Evolutionary conservation across 2,797 vertebrate genomes (phyloP).

Genomic region (Oceanodroma leucorhoa): DNA sequence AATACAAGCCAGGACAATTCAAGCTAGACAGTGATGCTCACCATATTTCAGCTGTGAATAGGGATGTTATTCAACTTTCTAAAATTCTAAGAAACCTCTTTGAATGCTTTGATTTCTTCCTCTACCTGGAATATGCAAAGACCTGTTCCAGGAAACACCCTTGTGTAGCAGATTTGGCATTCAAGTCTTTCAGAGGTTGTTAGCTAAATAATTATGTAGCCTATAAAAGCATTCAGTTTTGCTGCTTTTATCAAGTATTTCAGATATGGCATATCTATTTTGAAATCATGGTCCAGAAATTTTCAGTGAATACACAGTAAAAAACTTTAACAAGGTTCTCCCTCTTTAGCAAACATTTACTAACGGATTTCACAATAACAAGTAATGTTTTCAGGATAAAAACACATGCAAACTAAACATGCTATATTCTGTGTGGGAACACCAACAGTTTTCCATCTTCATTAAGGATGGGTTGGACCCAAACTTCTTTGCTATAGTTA

Average conservation of each 20-base stretch:
- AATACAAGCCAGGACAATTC: background rate
- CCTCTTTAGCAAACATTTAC: constrained; percentile 31
- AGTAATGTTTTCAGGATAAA: constrained; percentile 40
- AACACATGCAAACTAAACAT: background rate
- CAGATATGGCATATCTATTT: background rate
- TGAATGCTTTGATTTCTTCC: background rate
- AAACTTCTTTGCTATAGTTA: background rate
- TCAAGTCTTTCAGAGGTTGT: background rate
- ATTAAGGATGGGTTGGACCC: constrained; percentile 21
- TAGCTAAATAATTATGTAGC: background rate
- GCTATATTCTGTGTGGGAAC: background rate
- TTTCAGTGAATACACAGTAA: background rate
- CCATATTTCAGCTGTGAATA: background rate
- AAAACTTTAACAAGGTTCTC: background rate
- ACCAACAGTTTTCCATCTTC: constrained; percentile 25
- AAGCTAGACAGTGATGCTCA: background rate
- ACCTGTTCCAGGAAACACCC: background rate
- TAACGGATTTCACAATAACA: constrained; percentile 54
- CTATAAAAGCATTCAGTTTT: background rate
- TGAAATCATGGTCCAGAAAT: background rate
- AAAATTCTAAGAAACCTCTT: background rate
- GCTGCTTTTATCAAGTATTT: background rate
- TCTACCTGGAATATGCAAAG: background rate
- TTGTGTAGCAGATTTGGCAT: background rate
- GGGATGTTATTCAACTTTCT: background rate